Evolutionary conservation across 1,140 invertebrate species (phyloP), one percentile per base, ranked within the genome.

Genomic region (Apis dorsata): DNA sequence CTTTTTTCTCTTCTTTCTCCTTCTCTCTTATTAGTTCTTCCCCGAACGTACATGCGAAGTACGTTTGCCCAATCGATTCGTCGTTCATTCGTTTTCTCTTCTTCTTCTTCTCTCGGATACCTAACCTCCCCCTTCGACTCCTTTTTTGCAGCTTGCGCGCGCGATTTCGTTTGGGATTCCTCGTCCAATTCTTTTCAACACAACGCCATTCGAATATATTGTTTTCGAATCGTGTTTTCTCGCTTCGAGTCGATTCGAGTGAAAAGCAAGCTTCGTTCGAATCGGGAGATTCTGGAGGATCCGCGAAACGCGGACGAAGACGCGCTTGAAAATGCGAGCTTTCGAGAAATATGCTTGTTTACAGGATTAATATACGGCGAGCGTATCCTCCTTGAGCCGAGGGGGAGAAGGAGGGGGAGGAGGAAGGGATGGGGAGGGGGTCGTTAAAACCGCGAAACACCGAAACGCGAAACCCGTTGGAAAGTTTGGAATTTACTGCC

Each of bases 21-120:
- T 91, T 21, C 19, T 21, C 90, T 90, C 93, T 91, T 92, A 92
- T 92, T 92, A 89, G 86, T 91, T 90, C 90, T 90, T 91, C 88
- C 87, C 85, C 91, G 92, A 44, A 44, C 34, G 34, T 44, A 0
- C 34, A 44, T 44, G 34, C 34, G 2, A 44, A 92, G 93, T 93
- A 94, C 92, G 92, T 94, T 94, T 90, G 91, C 89, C 91, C 92
- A 93, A 93, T 94, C 93, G 93, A 94, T 94, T 94, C 90, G 89
- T 87, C 84, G 85, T 89, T 77, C 71, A 44, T 62, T 62, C 66
- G 24, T 9, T 24, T 51, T 28, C 24, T 49, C 19, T 28, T n/a
- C 49, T 12, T 57, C 51, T n/a, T 55, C 34, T 44, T 44, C 34
- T 44, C 34, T 44, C 34, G 34, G 34, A 44, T 44, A 24, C 24